Base-by-base conservation (phyloP, 30 jellyfish, hydroid and myxozoan species). In the Chironex yamaguchii region DNA sequence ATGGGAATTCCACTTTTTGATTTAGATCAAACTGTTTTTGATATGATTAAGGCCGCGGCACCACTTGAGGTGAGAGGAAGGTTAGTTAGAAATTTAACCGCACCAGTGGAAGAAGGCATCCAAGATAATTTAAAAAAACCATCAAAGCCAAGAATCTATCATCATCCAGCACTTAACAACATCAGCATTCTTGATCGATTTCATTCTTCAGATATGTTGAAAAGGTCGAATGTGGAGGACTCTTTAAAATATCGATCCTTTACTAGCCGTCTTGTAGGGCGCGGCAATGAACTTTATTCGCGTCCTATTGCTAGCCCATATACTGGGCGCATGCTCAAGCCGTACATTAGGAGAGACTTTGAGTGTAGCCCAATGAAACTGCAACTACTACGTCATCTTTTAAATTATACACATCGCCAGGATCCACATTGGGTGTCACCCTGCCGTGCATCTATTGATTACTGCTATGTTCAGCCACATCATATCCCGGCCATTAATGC, bases 401-500 rank as follows among this genome's bases (percentile, higher is more conserved):
- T 86, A 34, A 70, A 76, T 1, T 76, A 62, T 67, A 75, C 96
- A 25, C 96, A 86, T 67, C 83, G 87, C 63, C 51, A 31, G 49
- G 87, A 86, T 72, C 90, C 76, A 29, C 96, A 86, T 76, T 86
- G 96, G 96, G 76, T 86, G 9, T 20, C 50, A 3, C 96, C 96
- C 0, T 73, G 96, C 73, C 96, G 86, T 4, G 83, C 87, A 51
- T 90, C 99, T 12, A 80, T 95, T 11, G 99, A 95, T 68, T 95
- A 95, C 90, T 95, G 99, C 77, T 95, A 95, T 76, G 99, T 95
- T 23, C 99, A 95, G 64, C 99, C 99, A 52, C 95, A 81, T 62
- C 99, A 95, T 77, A 89, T 95, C 62, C 99, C 99, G 9, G 97
- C 96, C 0, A 97, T 95, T 28, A 95, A 95, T 62, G 99, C 99